Base-by-base conservation (phyloP, 2,888 invertebrate genomes). In the Tanypteryx hageni region DNA sequence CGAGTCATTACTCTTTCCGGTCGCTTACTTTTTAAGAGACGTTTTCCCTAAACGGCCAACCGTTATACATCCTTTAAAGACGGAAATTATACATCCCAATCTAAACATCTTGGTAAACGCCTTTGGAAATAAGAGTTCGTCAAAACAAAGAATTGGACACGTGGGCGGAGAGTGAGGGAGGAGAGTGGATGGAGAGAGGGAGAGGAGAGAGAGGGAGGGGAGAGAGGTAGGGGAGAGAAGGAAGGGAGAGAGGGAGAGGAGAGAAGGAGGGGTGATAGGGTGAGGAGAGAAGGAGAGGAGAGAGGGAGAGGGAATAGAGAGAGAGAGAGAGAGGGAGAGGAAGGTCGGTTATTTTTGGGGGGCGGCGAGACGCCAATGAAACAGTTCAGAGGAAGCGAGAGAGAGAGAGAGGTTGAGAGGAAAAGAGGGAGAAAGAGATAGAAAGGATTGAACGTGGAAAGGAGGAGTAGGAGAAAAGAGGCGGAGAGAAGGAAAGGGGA, bases 71-170 rank as follows among this genome's bases (percentile, higher is more conserved):
- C 76, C 76, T n/a, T 76, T 76, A 27, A 76, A 76, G 27, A 76
- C n/a, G 76, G 76, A 27, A 22, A 76, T 76, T 22, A 76, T 22
- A 76, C 27, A 22, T 27, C n/a, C 76, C 76, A 76, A 76, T 76
- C n/a, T 76, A 22, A 18, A 11, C n/a, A 76, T 76, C 57, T 57
- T 22, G 85, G 57, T 58, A 22, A 22, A 85, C 85, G 85, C 85
- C 85, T 57, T 58, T 22, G 58, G 85, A 22, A 58, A 59, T 16
- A 56, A n/a, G 56, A 31, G 57, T 44, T 57, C 14, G 14, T n/a
- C 56, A 27, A 85, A 85, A 59, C 57, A 85, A 84, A 84, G n/a
- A 11, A 84, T n/a, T 57, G 84, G 76, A 84, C 57, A 84, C 84
- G 44, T 56, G 76, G 76, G 27, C 22, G 22, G n/a, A 27, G 22